Conservation (phyloP, 1,140 invertebrate genomes). For the Cydia amplana region DNA sequence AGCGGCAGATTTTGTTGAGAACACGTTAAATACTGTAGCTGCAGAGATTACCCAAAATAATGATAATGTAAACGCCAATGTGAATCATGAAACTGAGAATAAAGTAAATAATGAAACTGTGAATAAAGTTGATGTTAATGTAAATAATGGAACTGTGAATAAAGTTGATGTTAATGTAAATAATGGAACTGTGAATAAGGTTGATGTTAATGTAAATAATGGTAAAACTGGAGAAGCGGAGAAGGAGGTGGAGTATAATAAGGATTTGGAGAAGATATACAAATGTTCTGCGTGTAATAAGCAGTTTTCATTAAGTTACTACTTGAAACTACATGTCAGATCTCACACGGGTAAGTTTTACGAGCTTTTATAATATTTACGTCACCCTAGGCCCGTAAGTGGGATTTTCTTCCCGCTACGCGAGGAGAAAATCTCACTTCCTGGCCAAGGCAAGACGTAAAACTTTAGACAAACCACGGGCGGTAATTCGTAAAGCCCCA, state of each 20-base stretch:
- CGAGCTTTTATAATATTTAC: too few species aligned
- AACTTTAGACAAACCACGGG: too few species aligned
- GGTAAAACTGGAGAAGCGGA: constrained; percentile 23
- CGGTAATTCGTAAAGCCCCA: too few species aligned
- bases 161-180: constrained; percentile 32
- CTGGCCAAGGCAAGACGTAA: too few species aligned
- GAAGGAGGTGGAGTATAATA: constrained; percentile 40
- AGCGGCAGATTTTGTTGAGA: constrained; percentile 45
- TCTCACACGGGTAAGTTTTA: constrained; percentile 67
- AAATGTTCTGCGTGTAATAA: constrained; percentile 72
- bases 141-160: constrained; percentile 22
- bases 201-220: constrained; percentile 32
- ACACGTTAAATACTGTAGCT: neutral
- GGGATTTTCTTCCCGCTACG: too few species aligned
- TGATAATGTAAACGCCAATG: constrained; percentile 34
- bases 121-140: constrained; percentile 33
- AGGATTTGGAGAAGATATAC: constrained; percentile 67
- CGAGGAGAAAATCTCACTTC: too few species aligned
- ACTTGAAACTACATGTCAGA: constrained; percentile 69
- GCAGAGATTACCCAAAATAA: constrained; percentile 17
- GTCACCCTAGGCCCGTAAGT: too few species aligned
- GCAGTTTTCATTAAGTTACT: constrained; percentile 70
- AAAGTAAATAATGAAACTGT: constrained; percentile 24
- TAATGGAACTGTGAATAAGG: constrained; percentile 28
- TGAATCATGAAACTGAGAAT: constrained; percentile 25